Base-by-base conservation (phyloP, 2,113 vertebrate genomes). In the Cheirogaleus medius region DNA sequence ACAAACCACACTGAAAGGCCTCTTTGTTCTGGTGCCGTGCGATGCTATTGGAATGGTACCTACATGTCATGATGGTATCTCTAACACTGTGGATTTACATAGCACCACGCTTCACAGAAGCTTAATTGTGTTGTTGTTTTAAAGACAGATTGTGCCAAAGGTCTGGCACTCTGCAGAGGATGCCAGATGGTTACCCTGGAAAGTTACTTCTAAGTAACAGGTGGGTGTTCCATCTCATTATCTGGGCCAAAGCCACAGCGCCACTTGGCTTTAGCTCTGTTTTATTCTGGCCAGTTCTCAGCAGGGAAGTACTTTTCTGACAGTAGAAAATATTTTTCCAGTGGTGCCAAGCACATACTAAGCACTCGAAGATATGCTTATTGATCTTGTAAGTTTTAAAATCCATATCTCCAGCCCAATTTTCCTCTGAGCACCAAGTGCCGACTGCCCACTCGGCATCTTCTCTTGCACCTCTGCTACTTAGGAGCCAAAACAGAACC, bases 61-160 rank as follows among this genome's bases (percentile, higher is more conserved):
- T 52, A n/a, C n/a, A 85, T 49, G 73, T 97, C 54, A 89, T n/a
- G 77, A 88, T 93, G 58, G 1, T 71, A 86, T 78, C 86, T 91
- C 88, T 64, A 84, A 93, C 58, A 23, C 15, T n/a, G 8, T 81
- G 78, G 21, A 68, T 91, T 94, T 85, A 69, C 44, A 66, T 0
- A 18, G 69, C 64, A 87, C 81, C n/a, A 15, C 29, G 32, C 77
- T 85, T 94, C 81, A 15, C 68, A 91, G 77, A 85, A 93, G 91
- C 93, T 71, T 58, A n/a, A 84, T 77, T 95, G 63, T 83, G 27
- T 11, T 83, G 76, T 81, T 86, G 47, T 78, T 84, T 87, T 92
- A 94, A 97, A 88, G 78, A 60, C 5, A 88, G 29, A 68, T 82
- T 91, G 54, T 86, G 73, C 78, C 93, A 94, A 95, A 88, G 64